Percentiles rank a stretch among this genome's conserved stretches.
These are phyloP conservation scores for Epizoanthus fatuus DNA, from an alignment of 92 coral and sea anemone genomes.

Conservation along the genomic window DNA sequence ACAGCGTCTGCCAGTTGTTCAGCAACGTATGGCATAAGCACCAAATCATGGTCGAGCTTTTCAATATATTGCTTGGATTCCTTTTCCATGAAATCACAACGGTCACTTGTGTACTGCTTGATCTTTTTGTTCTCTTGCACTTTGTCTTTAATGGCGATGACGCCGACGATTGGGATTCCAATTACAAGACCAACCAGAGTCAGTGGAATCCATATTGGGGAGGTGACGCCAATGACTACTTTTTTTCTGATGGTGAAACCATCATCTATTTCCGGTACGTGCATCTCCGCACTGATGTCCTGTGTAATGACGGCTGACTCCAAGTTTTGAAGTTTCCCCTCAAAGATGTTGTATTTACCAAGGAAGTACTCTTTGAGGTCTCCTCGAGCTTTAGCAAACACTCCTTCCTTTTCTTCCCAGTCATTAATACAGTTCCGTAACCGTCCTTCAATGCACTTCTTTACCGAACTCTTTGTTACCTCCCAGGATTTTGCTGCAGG, in stretches of 20 bases:
- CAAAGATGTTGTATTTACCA: background rate
- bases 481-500: too few species aligned
- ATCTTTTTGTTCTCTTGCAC: background rate
- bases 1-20: background rate
- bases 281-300: background rate
- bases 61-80: slow-evolving; percentile 3
- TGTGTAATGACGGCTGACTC: background rate
- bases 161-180: slow-evolving; percentile 10
- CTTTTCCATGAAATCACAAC: slow-evolving; percentile 9
- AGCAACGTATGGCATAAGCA: too few species aligned
- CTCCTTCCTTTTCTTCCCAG: background rate
- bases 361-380: background rate
- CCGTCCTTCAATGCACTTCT: slow-evolving; percentile 5
- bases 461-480: too few species aligned
- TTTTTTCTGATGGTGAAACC: background rate
- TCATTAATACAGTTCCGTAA: background rate
- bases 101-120: background rate
- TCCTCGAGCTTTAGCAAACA: background rate
- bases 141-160: background rate
- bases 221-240: slow-evolving; percentile 28
- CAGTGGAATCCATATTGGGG: slow-evolving; percentile 50
- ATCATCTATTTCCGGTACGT: background rate
- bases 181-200: slow-evolving; percentile 8
- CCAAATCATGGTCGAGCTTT: too few species aligned
- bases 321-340: background rate